A percentile compares a stretch with the other conserved stretches of the same genome.
phyloP scores from a whole-genome alignment of 2,888 invertebrate species.

The Andricus curvator region DNA sequence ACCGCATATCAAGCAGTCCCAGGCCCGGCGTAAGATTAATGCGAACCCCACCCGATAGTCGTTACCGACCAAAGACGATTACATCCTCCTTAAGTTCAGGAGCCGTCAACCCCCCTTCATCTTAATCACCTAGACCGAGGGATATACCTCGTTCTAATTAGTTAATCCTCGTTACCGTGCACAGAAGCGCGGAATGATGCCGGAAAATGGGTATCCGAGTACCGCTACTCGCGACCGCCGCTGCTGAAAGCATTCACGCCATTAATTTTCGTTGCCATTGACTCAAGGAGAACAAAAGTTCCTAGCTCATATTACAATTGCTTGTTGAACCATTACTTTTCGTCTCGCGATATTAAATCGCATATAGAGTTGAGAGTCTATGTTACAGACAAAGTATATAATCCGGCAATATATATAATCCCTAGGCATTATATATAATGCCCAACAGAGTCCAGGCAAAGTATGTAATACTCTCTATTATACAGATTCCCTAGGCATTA shows the following conservation, averaged over 20 bases:
- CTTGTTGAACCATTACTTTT: neutral
- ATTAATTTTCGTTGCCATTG: slow-evolving; percentile 26
- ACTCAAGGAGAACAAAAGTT: slow-evolving; percentile 25
- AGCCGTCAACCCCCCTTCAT: slow-evolving; percentile 45
- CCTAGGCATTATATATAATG: too few species aligned
- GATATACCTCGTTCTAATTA: slow-evolving; percentile 39
- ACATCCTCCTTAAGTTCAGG: slow-evolving; percentile 68
- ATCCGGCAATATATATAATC: too few species aligned
- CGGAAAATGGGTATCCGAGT: slow-evolving; percentile 36
- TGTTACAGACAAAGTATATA: too few species aligned
- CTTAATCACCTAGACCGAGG: slow-evolving; percentile 26
- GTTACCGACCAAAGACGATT: slow-evolving; percentile 70
- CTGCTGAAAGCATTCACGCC: slow-evolving; percentile 17
- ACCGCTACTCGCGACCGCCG: slow-evolving; percentile 22
- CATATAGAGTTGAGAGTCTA: neutral
- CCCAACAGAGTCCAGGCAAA: too few species aligned
- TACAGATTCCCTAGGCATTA: too few species aligned
- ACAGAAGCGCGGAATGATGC: slow-evolving; percentile 34
- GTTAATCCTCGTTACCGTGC: slow-evolving; percentile 29
- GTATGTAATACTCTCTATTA: too few species aligned
- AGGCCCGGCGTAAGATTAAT: slow-evolving; percentile 26
- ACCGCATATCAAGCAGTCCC: slow-evolving; percentile 19
- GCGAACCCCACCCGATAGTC: slow-evolving; percentile 64
- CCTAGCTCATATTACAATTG: neutral
- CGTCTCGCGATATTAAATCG: neutral